Evolutionary conservation across 2,113 vertebrate species (phyloP).

Genomic region (Pteronura brasiliensis): DNA sequence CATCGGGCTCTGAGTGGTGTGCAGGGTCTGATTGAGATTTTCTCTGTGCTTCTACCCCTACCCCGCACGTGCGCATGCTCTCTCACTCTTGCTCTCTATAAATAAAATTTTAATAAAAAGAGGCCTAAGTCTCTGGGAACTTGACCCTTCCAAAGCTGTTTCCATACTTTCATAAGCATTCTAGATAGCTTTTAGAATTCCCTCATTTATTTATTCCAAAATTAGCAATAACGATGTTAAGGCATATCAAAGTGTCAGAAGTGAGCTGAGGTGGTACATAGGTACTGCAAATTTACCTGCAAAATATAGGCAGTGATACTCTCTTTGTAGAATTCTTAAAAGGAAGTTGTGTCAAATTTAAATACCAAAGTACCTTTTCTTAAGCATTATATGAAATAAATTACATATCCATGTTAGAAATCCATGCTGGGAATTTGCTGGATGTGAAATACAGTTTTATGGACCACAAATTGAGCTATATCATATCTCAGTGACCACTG

Average conservation of each 20-base stretch:
- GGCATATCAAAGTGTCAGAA: slow-evolving; percentile 34
- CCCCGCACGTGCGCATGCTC: too few relatives aligned
- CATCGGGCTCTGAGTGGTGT: not conserved
- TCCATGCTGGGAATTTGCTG: not conserved
- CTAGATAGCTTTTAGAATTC: slow-evolving; percentile 66
- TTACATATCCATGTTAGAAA: not conserved
- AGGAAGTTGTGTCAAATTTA: slow-evolving; percentile 38
- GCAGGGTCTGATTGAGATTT: not conserved
- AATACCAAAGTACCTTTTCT: slow-evolving; percentile 16
- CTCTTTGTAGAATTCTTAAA: slow-evolving; percentile 70
- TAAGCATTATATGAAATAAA: not conserved
- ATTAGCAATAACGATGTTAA: slow-evolving; percentile 51
- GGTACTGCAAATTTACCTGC: slow-evolving; percentile 27
- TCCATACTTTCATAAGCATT: slow-evolving; percentile 70
- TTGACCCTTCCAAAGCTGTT: slow-evolving; percentile 74
- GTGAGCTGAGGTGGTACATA: not conserved
- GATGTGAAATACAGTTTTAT: slow-evolving; percentile 44
- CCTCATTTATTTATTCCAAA: slow-evolving; percentile 65
- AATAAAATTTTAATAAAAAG: not conserved
- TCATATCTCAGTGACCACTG: not conserved
- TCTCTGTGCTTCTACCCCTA: not conserved
- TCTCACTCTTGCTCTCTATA: not conserved
- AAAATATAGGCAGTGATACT: slow-evolving; percentile 58
- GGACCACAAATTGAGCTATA: slow-evolving; percentile 32
- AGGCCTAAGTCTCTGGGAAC: slow-evolving; percentile 73